A percentile compares a stretch with the other conserved stretches of the same genome.
These are phyloP conservation scores for Carollia perspicillata DNA, from an alignment of 2,113 vertebrate species.

Conservation along the genomic window DNA sequence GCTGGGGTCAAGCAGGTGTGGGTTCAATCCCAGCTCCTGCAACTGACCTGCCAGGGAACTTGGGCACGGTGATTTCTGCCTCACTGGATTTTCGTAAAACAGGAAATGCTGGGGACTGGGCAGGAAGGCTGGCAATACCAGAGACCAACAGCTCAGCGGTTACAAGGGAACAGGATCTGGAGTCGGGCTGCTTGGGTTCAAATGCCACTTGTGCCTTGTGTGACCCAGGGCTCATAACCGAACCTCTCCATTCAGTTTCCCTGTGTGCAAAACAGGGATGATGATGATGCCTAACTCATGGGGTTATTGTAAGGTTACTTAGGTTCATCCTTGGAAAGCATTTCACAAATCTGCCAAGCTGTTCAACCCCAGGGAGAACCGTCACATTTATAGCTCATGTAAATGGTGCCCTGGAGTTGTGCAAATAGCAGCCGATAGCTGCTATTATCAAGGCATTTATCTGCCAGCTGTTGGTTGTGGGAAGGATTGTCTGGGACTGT, in stretches of 20 bases:
- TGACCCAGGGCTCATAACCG: neutral
- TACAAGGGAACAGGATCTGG: neutral
- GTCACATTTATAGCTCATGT: rapidly evolving
- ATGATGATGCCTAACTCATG: neutral
- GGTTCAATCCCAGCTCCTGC: neutral
- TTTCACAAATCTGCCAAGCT: neutral
- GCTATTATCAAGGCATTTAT: neutral
- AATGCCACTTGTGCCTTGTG: neutral
- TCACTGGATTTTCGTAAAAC: neutral
- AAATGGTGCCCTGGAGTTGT: neutral
- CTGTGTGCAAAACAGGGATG: neutral
- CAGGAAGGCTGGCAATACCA: too few species aligned
- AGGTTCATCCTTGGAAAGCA: neutral
- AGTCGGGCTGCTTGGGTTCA: neutral
- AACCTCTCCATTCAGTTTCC: neutral
- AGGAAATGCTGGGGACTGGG: neutral
- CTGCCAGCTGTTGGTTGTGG: neutral
- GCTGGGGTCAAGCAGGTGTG: neutral
- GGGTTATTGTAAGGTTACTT: neutral
- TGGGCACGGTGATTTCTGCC: neutral
- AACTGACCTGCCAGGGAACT: neutral
- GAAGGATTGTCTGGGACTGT: neutral
- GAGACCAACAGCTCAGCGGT: neutral
- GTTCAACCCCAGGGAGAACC: neutral
- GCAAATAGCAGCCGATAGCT: neutral